Evolutionary conservation across 2,113 vertebrate genomes (phyloP).

Genomic region (Thinocorus orbignyianus): DNA sequence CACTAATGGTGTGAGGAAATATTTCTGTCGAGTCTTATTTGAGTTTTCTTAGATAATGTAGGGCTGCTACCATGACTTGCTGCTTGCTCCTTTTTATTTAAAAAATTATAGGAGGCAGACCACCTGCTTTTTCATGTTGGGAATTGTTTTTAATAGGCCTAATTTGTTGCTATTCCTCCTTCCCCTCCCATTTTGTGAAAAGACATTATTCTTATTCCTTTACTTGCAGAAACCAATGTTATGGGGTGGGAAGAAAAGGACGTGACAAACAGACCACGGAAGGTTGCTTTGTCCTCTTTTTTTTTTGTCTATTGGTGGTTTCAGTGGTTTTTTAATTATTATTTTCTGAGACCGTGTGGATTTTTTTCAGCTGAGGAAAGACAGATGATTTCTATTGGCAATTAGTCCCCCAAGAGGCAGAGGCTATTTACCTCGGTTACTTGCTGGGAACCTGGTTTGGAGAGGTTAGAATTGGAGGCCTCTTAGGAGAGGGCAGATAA

Average conservation of each 20-base stretch:
- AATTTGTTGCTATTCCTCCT: background rate
- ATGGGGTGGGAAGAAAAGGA: background rate
- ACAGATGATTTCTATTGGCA: background rate
- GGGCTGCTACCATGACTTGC: background rate
- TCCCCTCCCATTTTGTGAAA: background rate
- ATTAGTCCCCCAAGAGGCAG: background rate
- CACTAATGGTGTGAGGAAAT: background rate
- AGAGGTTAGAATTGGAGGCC: background rate
- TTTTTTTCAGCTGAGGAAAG: background rate
- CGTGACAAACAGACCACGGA: background rate
- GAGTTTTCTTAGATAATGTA: background rate
- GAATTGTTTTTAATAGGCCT: background rate
- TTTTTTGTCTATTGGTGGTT: background rate
- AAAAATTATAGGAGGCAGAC: background rate
- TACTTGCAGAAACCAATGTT: background rate
- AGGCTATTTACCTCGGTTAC: background rate
- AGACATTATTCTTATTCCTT: background rate
- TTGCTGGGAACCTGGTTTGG: accelerated
- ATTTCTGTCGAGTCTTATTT: background rate
- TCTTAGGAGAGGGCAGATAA: accelerated
- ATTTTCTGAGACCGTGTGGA: background rate
- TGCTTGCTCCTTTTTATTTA: background rate
- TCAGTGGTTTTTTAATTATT: background rate
- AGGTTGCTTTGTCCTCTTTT: background rate
- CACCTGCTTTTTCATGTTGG: background rate